Evolutionary conservation across 2,113 vertebrate species (phyloP), one percentile per base, ranked within the genome.

Genomic region (Collichthys lucidus): DNA sequence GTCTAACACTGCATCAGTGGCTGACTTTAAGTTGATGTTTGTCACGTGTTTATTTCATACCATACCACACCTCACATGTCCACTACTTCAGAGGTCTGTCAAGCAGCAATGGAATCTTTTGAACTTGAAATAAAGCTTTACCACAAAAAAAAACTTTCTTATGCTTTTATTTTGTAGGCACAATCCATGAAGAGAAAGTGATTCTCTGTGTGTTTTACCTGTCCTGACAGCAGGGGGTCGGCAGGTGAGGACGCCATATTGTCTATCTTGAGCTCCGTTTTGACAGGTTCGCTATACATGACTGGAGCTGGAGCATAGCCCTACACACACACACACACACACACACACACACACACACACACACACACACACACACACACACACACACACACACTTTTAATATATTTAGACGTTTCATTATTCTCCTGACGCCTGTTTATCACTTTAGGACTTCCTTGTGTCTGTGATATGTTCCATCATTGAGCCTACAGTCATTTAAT

Each of bases 251-350:
- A 11, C 4, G 2, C 53, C 24, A 44, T 59, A 2, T 86, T 83
- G 66, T 82, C 82, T 64, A 74, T 85, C 55, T 86, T 87, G 0
- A 73, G 10, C 12, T 77, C 63, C 42, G 62, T 72, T 26, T 57
- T 69, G 16, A 29, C 22, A 10, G 78, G 67, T 44, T 86, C 84
- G 47, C 59, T 88, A 35, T 89, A 93, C 86, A 89, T 88, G 52
- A 79, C 82, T 22, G 92, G 90, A 77, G 79, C 79, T 62, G 85
- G 31, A 65, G 55, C 63, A 31, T 90, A 93, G 55, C 84, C 89
- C 94, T 95, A 9, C 24, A 82, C 42, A 74, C 35, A 57, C 26
- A 24, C n/a, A 68, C 42, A 46, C 35, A 24, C 19, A 53, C 59
- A 63, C 24, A 22, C 22, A 63, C 20, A 63, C 61, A 64, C 62